phyloP scores from a whole-genome alignment of 2,113 vertebrate species.

The Gavialis gangeticus region DNA sequence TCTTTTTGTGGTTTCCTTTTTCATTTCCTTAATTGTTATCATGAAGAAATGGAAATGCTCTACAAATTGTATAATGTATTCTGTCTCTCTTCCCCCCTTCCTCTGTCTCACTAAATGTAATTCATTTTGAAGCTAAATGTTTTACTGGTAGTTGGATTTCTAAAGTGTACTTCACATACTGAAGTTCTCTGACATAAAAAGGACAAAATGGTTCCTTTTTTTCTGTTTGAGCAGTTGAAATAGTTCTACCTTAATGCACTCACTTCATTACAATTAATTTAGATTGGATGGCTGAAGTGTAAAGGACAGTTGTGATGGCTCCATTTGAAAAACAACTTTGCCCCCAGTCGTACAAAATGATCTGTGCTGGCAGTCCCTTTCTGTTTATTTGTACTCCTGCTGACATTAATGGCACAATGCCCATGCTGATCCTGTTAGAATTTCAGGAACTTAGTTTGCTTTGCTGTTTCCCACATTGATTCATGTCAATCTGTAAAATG shows the following conservation, averaged over 20 bases:
- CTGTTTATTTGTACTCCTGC: neutral
- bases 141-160: neutral
- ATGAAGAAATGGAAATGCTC: neutral
- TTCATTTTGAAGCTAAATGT: slow-evolving; percentile 31
- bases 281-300: neutral
- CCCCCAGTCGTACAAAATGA: neutral
- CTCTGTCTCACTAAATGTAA: neutral
- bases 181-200: neutral
- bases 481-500: neutral
- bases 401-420: neutral
- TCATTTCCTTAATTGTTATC: neutral
- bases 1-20: neutral
- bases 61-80: slow-evolving; percentile 38
- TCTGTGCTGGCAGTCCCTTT: accelerated
- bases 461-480: neutral
- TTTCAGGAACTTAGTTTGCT: neutral
- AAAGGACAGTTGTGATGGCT: neutral
- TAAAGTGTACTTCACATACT: neutral
- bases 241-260: neutral
- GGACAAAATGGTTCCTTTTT: neutral
- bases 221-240: neutral
- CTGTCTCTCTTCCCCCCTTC: neutral
- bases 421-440: neutral
- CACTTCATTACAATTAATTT: neutral
- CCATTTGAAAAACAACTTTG: neutral